A percentile compares a stretch with the other conserved stretches of the same genome.
Evolutionary conservation across 2,113 vertebrate species (phyloP).

Genomic region (Amphilophus citrinellus): DNA sequence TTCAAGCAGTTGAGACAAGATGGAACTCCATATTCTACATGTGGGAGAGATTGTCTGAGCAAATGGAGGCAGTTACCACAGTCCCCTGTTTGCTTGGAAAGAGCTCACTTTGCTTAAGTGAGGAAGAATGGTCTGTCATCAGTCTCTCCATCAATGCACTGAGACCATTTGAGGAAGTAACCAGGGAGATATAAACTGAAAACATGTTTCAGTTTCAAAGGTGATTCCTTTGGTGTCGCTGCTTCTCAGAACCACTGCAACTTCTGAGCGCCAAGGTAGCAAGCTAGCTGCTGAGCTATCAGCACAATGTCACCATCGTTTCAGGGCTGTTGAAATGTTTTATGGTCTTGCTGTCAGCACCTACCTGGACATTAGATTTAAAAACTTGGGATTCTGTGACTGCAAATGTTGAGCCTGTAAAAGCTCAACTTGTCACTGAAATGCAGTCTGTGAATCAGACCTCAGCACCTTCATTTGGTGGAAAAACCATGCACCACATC

Average conservation of each 20-base stretch:
- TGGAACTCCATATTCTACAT: background rate
- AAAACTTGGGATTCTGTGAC: too few relatives aligned
- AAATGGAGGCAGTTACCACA: constrained; percentile 24
- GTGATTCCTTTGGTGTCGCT: constrained; percentile 34
- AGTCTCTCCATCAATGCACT: constrained; percentile 41
- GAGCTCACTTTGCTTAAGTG: constrained; percentile 11
- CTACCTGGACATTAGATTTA: background rate
- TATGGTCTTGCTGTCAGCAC: constrained; percentile 29
- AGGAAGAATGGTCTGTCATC: background rate
- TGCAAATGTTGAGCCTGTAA: too few relatives aligned
- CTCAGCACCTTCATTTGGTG: too few relatives aligned
- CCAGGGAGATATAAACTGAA: constrained; percentile 29
- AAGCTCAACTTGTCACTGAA: too few relatives aligned
- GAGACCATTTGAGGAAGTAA: constrained; percentile 50
- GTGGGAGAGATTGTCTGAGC: constrained; percentile 25
- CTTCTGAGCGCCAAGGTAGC: constrained; percentile 8
- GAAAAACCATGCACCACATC: too few relatives aligned
- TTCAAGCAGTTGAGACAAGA: constrained; percentile 49
- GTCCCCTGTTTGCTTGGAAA: constrained; percentile 36
- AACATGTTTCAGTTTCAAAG: constrained; percentile 48
- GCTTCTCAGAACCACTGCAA: constrained; percentile 20
- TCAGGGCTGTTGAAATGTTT: constrained; percentile 7
- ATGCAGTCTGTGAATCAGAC: too few relatives aligned
- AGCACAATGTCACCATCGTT: background rate
- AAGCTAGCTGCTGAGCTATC: constrained; percentile 14